phyloP scores from a whole-genome alignment of 2,888 invertebrate species.

The Eupithecia subumbrata region DNA sequence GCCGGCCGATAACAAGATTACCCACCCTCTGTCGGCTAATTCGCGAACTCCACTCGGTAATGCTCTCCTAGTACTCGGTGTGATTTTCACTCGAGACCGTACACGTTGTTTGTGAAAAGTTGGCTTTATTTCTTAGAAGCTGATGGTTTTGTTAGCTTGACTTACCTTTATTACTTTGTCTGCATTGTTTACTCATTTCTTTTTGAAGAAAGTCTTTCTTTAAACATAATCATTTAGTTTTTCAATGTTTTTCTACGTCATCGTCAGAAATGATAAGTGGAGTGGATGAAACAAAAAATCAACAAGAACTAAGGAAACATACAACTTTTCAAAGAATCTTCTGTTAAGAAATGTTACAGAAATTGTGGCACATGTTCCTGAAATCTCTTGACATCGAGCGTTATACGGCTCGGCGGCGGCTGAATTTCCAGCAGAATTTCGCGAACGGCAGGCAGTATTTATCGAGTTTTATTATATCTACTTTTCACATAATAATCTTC shows the following conservation, averaged over 20 bases:
- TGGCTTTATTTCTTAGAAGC: background rate
- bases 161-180: constrained; percentile 3
- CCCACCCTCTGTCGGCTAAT: constrained; percentile 72
- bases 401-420: background rate
- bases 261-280: background rate
- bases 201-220: background rate
- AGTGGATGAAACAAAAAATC: background rate
- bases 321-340: background rate
- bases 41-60: constrained; percentile 67
- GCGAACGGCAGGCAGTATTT: background rate
- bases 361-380: background rate
- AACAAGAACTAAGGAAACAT: background rate
- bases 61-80: constrained; percentile 60
- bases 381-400: background rate
- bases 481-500: background rate
- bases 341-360: background rate
- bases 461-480: background rate
- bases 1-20: constrained; percentile 73
- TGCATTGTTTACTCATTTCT: background rate
- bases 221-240: background rate
- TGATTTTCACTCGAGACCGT: constrained; percentile 49
- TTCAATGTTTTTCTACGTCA: background rate
- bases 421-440: background rate
- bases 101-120: constrained; percentile 19
- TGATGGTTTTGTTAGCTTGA: background rate